Percentiles rank a stretch among this genome's conserved stretches.
phyloP scores from a whole-genome alignment of 2,797 vertebrate genomes.

The Parambassis ranga region DNA sequence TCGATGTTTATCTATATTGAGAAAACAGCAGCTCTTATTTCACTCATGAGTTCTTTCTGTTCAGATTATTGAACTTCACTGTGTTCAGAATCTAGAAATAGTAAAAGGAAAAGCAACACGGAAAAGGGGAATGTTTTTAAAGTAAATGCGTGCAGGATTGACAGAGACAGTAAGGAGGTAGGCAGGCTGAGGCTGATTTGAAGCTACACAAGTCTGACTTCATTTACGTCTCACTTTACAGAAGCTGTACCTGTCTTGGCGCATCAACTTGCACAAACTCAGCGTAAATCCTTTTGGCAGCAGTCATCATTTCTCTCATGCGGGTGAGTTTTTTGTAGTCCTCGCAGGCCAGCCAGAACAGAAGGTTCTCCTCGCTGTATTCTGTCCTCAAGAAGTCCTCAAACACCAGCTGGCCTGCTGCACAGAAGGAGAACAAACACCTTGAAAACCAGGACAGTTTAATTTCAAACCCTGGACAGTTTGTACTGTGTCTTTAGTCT shows the following conservation, averaged over 20 bases:
- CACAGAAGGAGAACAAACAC: background rate
- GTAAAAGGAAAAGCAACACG: background rate
- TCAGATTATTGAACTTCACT: constrained; percentile 7
- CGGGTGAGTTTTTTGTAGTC: constrained; percentile 83
- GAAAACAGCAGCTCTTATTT: constrained; percentile 49
- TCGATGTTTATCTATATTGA: constrained; percentile 89
- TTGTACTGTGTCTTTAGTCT: too few relatives aligned
- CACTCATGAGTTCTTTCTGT: constrained; percentile 13
- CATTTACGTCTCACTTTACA: background rate
- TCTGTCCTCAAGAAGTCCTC: constrained; percentile 85
- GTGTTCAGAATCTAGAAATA: constrained; percentile 1
- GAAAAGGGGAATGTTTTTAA: background rate
- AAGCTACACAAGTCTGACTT: constrained; percentile 19
- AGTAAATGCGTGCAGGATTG: background rate
- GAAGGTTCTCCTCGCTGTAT: constrained; percentile 89
- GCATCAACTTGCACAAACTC: constrained; percentile 85
- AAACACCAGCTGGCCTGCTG: constrained; percentile 85
- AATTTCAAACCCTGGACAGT: background rate
- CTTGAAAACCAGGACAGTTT: constrained; percentile 2
- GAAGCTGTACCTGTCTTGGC: constrained; percentile 80
- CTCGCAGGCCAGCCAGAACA: constrained; percentile 88
- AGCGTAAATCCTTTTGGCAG: constrained; percentile 83
- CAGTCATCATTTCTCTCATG: constrained; percentile 66
- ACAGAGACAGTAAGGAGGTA: background rate
- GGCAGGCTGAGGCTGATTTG: background rate